Percentiles rank a stretch among this genome's conserved stretches.
Conservation (phyloP, 35 echinoderm and acorn worm genomes). For the Stichopus chloronotus region DNA sequence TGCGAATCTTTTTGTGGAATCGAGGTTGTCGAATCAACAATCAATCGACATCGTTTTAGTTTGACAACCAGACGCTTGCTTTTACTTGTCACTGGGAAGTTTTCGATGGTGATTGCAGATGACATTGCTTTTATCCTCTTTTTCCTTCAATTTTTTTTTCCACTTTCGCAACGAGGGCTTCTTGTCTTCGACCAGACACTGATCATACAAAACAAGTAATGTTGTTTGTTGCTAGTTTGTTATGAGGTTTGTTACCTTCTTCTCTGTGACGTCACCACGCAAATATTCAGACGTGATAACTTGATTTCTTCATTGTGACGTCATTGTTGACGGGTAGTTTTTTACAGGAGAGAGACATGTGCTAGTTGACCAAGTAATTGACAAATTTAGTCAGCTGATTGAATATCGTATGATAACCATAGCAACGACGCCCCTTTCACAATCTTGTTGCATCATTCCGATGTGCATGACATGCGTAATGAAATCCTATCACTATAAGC, state of each 20-base stretch:
- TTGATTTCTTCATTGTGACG: not conserved
- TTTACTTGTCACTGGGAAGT: not conserved
- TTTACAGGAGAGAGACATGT: too few species aligned
- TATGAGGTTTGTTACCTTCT: not conserved
- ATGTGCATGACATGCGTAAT: too few species aligned
- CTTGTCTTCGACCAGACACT: too few species aligned
- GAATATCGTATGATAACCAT: too few species aligned
- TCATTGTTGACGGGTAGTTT: not conserved
- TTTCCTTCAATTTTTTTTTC: too few species aligned
- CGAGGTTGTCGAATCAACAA: not conserved
- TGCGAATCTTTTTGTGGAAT: too few species aligned
- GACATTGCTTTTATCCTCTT: not conserved
- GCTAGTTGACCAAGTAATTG: too few species aligned
- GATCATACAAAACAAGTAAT: not conserved
- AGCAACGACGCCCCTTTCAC: too few species aligned
- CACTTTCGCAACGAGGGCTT: too few species aligned
- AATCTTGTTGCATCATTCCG: too few species aligned
- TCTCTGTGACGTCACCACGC: not conserved
- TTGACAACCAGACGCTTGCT: conserved; percentile 19
- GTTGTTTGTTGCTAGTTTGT: not conserved
- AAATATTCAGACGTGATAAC: not conserved
- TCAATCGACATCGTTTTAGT: conserved; percentile 30
- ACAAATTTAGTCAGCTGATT: too few species aligned
- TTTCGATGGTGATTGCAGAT: not conserved
- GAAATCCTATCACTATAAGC: too few species aligned